These are phyloP conservation scores for Gopherus flavomarginatus DNA, from an alignment of 2,113 vertebrate genomes.

Conservation along the genomic window DNA sequence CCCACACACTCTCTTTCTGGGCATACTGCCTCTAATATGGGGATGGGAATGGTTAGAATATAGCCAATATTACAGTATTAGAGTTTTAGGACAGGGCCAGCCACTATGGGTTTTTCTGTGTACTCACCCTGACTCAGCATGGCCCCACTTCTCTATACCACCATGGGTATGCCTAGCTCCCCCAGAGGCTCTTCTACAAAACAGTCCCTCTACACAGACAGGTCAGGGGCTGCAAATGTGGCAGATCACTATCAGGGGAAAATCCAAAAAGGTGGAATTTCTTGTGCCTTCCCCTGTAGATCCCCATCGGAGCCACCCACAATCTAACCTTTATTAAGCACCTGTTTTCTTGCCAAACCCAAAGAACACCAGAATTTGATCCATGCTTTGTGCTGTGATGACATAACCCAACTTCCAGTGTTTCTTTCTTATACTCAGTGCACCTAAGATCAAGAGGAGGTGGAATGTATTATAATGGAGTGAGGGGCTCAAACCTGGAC, in stretches of 20 bases:
- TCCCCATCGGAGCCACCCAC: neutral
- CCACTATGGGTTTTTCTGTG: neutral
- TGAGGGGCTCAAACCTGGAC: neutral
- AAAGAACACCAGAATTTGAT: neutral
- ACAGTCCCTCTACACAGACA: neutral
- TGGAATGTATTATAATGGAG: neutral
- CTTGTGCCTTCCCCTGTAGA: neutral
- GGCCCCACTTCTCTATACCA: neutral
- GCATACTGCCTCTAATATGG: neutral
- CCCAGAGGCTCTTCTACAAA: neutral
- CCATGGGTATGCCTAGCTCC: neutral
- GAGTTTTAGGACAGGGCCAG: neutral
- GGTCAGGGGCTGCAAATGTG: neutral
- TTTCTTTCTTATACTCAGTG: neutral
- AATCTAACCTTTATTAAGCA: neutral
- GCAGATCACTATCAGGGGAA: neutral
- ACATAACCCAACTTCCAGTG: neutral
- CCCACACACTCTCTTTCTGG: neutral
- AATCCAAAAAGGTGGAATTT: neutral
- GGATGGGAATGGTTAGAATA: neutral
- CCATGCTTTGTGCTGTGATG: neutral
- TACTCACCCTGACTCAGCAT: neutral
- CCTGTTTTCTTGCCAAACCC: neutral
- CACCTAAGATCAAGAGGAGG: neutral
- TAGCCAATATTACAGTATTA: neutral